Evolutionary conservation across 1,140 invertebrate genomes (phyloP), one percentile per base, ranked within the genome.

Genomic region (Zaprionus kolodkinae): DNA sequence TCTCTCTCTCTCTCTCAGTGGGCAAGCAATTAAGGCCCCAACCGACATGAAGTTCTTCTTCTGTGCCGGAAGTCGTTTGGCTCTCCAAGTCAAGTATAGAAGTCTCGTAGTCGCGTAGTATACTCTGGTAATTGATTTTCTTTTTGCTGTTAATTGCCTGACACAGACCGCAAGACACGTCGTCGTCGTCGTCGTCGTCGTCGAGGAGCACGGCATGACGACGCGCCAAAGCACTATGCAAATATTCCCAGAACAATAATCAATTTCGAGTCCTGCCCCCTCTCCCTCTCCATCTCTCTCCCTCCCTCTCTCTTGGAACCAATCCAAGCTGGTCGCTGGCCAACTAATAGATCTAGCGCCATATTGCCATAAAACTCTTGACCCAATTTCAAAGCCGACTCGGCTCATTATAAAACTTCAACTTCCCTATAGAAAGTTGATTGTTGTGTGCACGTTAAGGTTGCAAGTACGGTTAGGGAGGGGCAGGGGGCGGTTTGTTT

Each of bases 41-140:
- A 62, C 77, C 77, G 48, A 67, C 66, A 68, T 76, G 3, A 35
- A 35, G 21, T 21, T 21, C 70, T 71, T 79, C 77, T 88, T 88
- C 27, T 3, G 3, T 79, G 79, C 68, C 84, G 84, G 84, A 87
- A 87, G 84, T 88, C 84, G 82, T 87, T 87, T 87, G 79, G 84
- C 77, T 83, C 67, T 79, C 61, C 67, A 79, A 65, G 57, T 79
- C 65, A 65, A 80, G 84, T 67, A 66, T 77, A 30, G 21, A 21
- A 21, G 27, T 70, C 86, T 80, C 79, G 84, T 88, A 88, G 40
- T 15, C 40, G 5, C 45, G 62, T 79, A 59, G 71, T 75, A 80
- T 56, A 66, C 73, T 72, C 86, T 78, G 79, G 84, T 87, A 87
- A 87, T 87, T 87, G 84, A 87, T 88, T 87, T 87, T 87, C 84